These are phyloP conservation scores for Podarcis muralis DNA, from an alignment of 2,113 vertebrate genomes.

Conservation along the genomic window DNA sequence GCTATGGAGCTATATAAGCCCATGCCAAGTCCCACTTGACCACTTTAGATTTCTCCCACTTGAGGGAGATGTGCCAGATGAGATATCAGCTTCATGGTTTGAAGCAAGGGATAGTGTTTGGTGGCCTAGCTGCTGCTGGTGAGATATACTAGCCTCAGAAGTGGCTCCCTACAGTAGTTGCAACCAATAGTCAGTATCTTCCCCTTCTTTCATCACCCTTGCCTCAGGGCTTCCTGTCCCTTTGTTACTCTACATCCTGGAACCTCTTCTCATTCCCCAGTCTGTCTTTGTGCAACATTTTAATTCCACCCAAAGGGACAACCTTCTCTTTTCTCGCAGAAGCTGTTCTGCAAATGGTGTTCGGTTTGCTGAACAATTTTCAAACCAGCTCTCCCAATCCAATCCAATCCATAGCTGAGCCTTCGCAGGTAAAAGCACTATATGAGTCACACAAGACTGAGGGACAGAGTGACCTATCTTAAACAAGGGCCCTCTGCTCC, in stretches of 20 bases:
- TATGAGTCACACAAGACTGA: background rate
- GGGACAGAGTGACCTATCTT: background rate
- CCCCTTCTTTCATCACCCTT: background rate
- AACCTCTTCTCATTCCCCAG: background rate
- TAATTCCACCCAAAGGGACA: background rate
- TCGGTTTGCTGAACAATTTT: background rate
- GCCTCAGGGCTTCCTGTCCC: no score
- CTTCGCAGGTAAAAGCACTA: no score
- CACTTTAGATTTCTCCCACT: no score
- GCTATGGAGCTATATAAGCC: no score
- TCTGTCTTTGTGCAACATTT: background rate
- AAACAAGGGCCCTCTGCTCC: background rate
- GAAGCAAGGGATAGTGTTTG: no score
- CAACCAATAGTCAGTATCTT: no score
- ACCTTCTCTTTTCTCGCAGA: background rate
- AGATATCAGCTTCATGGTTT: no score
- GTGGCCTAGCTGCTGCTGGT: no score
- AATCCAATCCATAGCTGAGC: background rate
- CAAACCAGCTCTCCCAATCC: background rate
- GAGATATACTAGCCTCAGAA: no score
- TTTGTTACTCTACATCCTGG: background rate
- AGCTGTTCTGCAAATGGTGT: background rate
- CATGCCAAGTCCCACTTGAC: no score
- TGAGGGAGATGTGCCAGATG: no score
- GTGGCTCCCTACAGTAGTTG: no score